Percentiles rank a stretch among this genome's conserved stretches.
Conservation (phyloP, 2,797 vertebrate genomes). For the Epinephelus coioides region DNA sequence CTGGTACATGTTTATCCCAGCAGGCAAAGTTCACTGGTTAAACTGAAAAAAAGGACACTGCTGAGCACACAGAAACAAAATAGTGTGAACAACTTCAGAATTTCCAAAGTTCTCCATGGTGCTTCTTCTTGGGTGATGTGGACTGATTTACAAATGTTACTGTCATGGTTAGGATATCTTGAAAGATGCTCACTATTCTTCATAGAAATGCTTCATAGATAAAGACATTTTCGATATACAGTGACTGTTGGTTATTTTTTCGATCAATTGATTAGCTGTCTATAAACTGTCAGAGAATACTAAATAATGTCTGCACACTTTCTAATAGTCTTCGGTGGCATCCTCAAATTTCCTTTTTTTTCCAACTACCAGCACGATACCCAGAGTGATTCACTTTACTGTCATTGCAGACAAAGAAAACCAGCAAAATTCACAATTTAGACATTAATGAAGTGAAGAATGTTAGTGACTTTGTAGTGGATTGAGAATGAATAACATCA, state of each 20-base stretch:
- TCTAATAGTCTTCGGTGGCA: no score
- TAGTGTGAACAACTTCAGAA: neutral
- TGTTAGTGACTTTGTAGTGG: no score
- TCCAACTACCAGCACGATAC: no score
- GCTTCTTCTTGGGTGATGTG: neutral
- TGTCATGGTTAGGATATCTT: neutral
- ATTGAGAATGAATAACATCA: no score
- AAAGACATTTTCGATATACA: neutral
- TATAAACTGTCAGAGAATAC: no score
- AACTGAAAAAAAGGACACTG: neutral
- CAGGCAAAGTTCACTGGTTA: constrained; percentile 1
- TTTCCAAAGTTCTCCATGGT: neutral
- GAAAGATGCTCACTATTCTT: neutral
- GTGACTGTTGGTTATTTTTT: neutral
- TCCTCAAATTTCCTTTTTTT: no score
- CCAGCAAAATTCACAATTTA: no score
- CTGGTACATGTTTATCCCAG: constrained; percentile 4
- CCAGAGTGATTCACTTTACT: no score
- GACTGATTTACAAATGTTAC: neutral
- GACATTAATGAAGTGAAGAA: no score
- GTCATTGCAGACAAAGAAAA: no score
- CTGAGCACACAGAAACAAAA: constrained; percentile 1
- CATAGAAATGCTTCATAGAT: neutral
- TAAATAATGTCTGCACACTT: no score
- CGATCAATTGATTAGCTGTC: neutral